Percentiles rank a stretch among this genome's conserved stretches.
These are phyloP conservation scores for Jacana jacana DNA, from an alignment of 2,113 vertebrate genomes.

Conservation along the genomic window DNA sequence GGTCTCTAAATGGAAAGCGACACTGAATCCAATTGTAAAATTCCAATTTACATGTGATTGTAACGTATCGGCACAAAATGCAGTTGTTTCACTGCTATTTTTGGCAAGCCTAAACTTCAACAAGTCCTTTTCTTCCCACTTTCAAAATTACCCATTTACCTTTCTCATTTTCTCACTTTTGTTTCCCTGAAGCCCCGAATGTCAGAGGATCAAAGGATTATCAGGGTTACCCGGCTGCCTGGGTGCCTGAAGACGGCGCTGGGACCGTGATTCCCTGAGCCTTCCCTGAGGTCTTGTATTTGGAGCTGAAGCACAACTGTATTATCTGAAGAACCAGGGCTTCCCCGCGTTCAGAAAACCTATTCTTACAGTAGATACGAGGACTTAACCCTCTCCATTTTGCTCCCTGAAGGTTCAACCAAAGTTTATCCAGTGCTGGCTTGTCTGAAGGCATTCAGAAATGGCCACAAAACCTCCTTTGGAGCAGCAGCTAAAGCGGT, in stretches of 20 bases:
- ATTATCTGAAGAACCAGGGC: not conserved
- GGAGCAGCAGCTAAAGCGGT: constrained; percentile 24
- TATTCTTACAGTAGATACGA: not conserved
- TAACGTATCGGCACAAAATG: constrained; percentile 12
- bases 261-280: not conserved
- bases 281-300: not conserved
- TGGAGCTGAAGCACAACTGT: not conserved
- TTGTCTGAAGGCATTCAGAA: constrained; percentile 59
- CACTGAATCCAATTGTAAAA: not conserved
- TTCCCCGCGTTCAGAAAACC: constrained; percentile 32
- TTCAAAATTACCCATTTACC: not conserved
- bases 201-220: constrained; percentile 33
- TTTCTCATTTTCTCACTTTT: constrained; percentile 45
- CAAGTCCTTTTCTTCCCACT: not conserved
- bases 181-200: not conserved
- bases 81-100: constrained; percentile 3
- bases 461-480: constrained; percentile 58
- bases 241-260: not conserved
- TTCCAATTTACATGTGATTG: not conserved
- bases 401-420: constrained; percentile 43
- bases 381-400: constrained; percentile 56
- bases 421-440: constrained; percentile 36
- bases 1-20: not conserved
- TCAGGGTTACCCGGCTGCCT: not conserved
- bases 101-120: not conserved